Evolutionary conservation across 2,888 invertebrate genomes (phyloP), one percentile per base, ranked within the genome.

Genomic region (Alviniconcha strummeri): DNA sequence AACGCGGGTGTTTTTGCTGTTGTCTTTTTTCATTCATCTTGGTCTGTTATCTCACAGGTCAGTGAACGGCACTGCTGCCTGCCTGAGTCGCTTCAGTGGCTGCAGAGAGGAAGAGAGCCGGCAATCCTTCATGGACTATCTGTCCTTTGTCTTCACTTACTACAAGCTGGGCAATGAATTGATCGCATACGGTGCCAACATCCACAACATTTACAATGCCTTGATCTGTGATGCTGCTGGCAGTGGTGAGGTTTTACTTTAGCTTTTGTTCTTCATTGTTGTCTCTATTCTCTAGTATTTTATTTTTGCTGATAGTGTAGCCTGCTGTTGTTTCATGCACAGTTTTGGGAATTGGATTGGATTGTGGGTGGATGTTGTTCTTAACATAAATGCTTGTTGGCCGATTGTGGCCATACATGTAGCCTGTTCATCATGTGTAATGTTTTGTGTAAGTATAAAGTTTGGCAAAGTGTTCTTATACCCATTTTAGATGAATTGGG

Each of bases 71-170:
- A 19, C 57, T 56, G 60, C 60, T 56, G 1, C 13, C 11, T 78
- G 78, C 11, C 64, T 78, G 36, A 78, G 78, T n/a, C 57, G 36
- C 4, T 9, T 17, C 78, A 78, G 78, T 78, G 78, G 78, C 78
- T 78, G 78, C 78, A 78, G 78, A 60, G 52, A 52, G n/a, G 64
- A 78, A 57, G 64, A 60, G 36, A 78, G 64, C 15, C 60, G 11
- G 36, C 60, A 78, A n/a, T 78, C 78, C 15, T n/a, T 78, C 78
- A 78, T 19, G 57, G 64, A 60, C 78, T 78, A 60, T 52, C 52
- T 78, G 52, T 78, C 78, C 11, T 78, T 78, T 4, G 15, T 52
- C 52, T 36, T 78, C 78, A 78, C 78, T 5, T 64, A 11, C 78
- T 78, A 36, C 78, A 36, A 15, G 52, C 78, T 78, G 64, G 64